Conservation (phyloP, 2,797 vertebrate genomes). For the Fundulus diaphanus region DNA sequence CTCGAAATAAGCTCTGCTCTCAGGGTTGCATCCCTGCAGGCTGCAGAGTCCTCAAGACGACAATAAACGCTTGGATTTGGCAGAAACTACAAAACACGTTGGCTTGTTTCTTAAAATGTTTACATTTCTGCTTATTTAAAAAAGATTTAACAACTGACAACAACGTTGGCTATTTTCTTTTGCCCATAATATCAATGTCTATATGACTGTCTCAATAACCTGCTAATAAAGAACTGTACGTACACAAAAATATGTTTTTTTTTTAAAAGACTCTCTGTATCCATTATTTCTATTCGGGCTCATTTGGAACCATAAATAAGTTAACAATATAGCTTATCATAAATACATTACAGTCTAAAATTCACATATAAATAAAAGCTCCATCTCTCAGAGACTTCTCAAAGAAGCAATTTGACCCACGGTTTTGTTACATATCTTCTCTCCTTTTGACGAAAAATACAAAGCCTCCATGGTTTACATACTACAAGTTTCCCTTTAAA, state of each 20-base stretch:
- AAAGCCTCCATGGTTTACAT: slow-evolving; percentile 60
- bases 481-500: slow-evolving; percentile 63
- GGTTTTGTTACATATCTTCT: slow-evolving; percentile 21
- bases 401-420: slow-evolving; percentile 43
- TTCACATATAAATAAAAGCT: slow-evolving; percentile 75
- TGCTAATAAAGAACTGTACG: slow-evolving; percentile 38
- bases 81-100: slow-evolving; percentile 42
- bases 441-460: slow-evolving; percentile 47
- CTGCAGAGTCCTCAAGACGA: slow-evolving; percentile 23
- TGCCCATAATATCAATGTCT: slow-evolving; percentile 16
- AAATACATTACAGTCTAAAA: slow-evolving; percentile 76
- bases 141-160: not conserved
- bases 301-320: slow-evolving; percentile 68
- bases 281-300: slow-evolving; percentile 46
- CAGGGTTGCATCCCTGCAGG: slow-evolving; percentile 45
- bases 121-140: slow-evolving; percentile 39
- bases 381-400: slow-evolving; percentile 44
- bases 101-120: slow-evolving; percentile 40
- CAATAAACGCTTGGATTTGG: slow-evolving; percentile 48
- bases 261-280: slow-evolving; percentile 49
- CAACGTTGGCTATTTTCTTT: slow-evolving; percentile 25
- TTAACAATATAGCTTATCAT: slow-evolving; percentile 78
- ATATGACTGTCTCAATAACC: slow-evolving; percentile 27
- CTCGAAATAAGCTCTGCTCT: slow-evolving; percentile 58
- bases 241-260: slow-evolving; percentile 48